A percentile compares a stretch with the other conserved stretches of the same genome.
Evolutionary conservation across 2,113 vertebrate genomes (phyloP).

Genomic region (Corapipo altera): DNA sequence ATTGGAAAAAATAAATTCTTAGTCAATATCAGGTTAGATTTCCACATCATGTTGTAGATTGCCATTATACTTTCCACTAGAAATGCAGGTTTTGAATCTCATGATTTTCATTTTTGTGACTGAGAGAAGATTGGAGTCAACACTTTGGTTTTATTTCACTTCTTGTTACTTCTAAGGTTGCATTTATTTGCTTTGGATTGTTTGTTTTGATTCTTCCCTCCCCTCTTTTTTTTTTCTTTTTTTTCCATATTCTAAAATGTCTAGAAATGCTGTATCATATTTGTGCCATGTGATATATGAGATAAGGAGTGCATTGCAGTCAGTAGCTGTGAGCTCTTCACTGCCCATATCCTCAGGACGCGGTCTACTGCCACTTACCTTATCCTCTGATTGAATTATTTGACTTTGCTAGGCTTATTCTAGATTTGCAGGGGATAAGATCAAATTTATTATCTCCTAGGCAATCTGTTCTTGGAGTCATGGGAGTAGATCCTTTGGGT

Average conservation of each 20-base stretch:
- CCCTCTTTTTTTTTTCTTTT: not conserved
- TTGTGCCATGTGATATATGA: not conserved
- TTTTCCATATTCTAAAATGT: not conserved
- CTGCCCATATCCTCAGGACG: not conserved
- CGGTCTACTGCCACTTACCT: not conserved
- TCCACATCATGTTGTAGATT: not conserved
- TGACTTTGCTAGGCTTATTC: not conserved
- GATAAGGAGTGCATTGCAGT: fast-evolving
- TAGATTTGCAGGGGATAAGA: not conserved
- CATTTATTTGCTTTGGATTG: not conserved
- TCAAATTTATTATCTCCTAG: not conserved
- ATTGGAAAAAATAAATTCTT: not conserved
- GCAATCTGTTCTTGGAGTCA: not conserved
- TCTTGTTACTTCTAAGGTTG: not conserved
- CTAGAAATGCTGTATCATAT: not conserved
- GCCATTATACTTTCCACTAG: not conserved
- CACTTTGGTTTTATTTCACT: not conserved
- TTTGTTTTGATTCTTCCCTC: not conserved
- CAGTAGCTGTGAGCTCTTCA: not conserved
- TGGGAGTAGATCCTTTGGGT: not conserved
- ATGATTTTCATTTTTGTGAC: not conserved
- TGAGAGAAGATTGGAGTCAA: not conserved
- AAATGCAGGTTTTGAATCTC: not conserved
- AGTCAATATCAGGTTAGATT: not conserved
- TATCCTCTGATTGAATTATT: not conserved